phyloP scores from a whole-genome alignment of 1,140 invertebrate genomes.

The Neodiprion virginianus region DNA sequence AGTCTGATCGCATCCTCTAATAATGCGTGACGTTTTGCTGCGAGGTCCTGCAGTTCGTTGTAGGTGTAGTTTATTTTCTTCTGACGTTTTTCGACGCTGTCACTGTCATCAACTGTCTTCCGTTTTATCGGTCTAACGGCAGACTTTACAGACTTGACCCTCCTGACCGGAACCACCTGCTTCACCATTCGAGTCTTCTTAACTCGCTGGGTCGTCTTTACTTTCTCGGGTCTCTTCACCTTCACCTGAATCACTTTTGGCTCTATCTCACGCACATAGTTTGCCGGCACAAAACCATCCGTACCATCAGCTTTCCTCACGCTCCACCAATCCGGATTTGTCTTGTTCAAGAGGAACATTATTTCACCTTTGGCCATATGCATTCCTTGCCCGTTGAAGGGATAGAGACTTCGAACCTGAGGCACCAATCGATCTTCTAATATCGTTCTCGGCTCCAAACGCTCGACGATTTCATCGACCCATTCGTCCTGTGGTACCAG shows the following conservation, averaged over 20 bases:
- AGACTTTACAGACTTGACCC: slow-evolving; percentile 64
- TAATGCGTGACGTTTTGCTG: slow-evolving; percentile 77
- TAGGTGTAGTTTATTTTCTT: slow-evolving; percentile 83
- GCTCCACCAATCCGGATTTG: slow-evolving; percentile 98
- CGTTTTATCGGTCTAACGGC: slow-evolving; percentile 62
- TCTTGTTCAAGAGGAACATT: slow-evolving; percentile 93
- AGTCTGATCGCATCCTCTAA: slow-evolving; percentile 92
- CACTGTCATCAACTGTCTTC: slow-evolving; percentile 66
- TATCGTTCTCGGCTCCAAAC: slow-evolving; percentile 82
- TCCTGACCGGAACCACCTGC: slow-evolving; percentile 79
- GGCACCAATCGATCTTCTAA: slow-evolving; percentile 87
- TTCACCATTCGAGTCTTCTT: slow-evolving; percentile 90
- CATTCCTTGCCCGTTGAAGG: slow-evolving; percentile 94
- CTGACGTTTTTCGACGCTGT: slow-evolving; percentile 85
- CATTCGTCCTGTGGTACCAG: slow-evolving; percentile 89
- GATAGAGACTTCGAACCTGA: slow-evolving; percentile 89
- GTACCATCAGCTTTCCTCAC: slow-evolving; percentile 88
- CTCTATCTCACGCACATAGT: slow-evolving; percentile 94
- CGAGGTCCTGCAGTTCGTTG: slow-evolving; percentile 80
- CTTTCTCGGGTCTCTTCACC: slow-evolving; percentile 82
- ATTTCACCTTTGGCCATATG: slow-evolving; percentile 86
- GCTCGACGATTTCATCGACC: slow-evolving; percentile 89
- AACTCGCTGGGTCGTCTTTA: slow-evolving; percentile 82
- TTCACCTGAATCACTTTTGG: slow-evolving; percentile 85
- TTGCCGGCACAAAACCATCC: slow-evolving; percentile 97